Percentiles rank a stretch among this genome's conserved stretches.
Evolutionary conservation across 2,888 invertebrate species (phyloP).

Genomic region (Lymantria monacha): DNA sequence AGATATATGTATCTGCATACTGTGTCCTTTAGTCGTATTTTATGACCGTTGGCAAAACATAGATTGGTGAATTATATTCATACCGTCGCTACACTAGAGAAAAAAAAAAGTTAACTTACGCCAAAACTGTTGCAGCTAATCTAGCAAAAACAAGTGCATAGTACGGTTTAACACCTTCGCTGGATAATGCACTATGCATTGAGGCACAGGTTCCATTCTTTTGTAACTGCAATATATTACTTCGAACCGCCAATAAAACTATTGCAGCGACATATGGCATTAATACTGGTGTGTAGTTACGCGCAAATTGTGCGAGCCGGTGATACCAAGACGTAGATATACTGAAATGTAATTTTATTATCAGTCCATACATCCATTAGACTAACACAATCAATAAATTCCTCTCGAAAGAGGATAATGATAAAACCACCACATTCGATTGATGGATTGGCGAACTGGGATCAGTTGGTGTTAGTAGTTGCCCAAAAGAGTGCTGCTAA

Average conservation of each 20-base stretch:
- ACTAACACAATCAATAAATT: neutral
- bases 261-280: slow-evolving; percentile 86
- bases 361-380: neutral
- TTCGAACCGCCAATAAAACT: slow-evolving; percentile 82
- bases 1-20: too few species aligned
- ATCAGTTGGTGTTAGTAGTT: too few species aligned
- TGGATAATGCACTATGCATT: slow-evolving; percentile 81
- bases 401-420: too few species aligned
- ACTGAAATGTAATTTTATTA: slow-evolving; percentile 51
- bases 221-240: slow-evolving; percentile 43
- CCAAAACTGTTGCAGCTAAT: slow-evolving; percentile 60
- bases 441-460: too few species aligned
- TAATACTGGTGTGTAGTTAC: slow-evolving; percentile 85
- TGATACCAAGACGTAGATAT: slow-evolving; percentile 82
- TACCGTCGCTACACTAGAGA: too few species aligned
- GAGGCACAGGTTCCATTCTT: slow-evolving; percentile 58
- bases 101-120: slow-evolving; percentile 57
- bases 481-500: too few species aligned
- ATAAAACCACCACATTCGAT: too few species aligned
- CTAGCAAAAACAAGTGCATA: slow-evolving; percentile 77
- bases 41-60: too few species aligned
- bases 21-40: too few species aligned
- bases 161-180: slow-evolving; percentile 81
- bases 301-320: slow-evolving; percentile 84
- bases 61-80: too few species aligned